Evolutionary conservation across 1,140 invertebrate genomes (phyloP).

Genomic region (Tachypleus tridentatus): DNA sequence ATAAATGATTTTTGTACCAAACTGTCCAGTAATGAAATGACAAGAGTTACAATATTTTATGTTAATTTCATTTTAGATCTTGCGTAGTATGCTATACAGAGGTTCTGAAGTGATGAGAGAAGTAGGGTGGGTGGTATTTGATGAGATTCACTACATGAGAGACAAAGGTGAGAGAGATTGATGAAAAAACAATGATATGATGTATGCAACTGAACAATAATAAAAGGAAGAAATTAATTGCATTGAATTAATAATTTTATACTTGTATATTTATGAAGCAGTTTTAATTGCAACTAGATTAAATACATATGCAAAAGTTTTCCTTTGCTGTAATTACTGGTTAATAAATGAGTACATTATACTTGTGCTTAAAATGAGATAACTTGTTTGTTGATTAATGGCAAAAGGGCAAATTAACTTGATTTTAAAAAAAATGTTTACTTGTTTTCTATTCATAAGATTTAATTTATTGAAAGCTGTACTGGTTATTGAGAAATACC

Average conservation of each 20-base stretch:
- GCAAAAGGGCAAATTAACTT: neutral
- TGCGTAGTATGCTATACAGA: conserved; percentile 96
- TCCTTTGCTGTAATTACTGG: neutral
- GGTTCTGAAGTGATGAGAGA: conserved; percentile 97
- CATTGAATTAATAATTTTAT: no score
- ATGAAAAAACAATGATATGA: neutral
- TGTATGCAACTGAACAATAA: neutral
- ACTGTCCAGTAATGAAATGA: no score
- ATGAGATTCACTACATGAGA: conserved; percentile 99
- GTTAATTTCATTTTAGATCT: conserved; percentile 50
- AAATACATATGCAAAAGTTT: neutral
- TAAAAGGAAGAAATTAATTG: no score
- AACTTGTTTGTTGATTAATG: no score
- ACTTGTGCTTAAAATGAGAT: no score
- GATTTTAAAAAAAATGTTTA: neutral
- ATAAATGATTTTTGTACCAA: no score
- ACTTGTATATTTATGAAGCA: neutral
- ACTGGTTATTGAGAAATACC: no score
- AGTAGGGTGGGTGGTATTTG: conserved; percentile 99
- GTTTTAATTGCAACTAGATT: neutral
- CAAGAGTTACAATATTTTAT: neutral
- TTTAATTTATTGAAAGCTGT: conserved; percentile 6
- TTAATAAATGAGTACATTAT: no score
- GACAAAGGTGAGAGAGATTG: conserved; percentile 53
- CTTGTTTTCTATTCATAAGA: neutral